Percentiles rank a stretch among this genome's conserved stretches.
Conservation (phyloP, 2,113 vertebrate species). For the Notarius lentiginosus region DNA sequence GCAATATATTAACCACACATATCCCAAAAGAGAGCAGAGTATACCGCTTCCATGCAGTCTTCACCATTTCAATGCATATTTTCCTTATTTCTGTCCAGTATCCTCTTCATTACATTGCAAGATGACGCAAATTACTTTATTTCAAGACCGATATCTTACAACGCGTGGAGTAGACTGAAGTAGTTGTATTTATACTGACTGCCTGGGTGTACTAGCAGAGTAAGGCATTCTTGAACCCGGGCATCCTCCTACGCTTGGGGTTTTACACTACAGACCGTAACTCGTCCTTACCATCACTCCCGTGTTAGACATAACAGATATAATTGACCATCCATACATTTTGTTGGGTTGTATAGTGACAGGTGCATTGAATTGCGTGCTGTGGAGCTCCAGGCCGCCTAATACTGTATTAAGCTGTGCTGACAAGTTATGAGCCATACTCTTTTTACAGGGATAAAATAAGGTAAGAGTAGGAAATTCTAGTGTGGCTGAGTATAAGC, state of each 20-base stretch:
- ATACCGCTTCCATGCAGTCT: conserved; percentile 2
- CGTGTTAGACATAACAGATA: conserved; percentile 79
- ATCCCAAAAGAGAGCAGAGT: conserved; percentile 27
- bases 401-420: conserved; percentile 77
- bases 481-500: neutral
- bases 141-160: conserved; percentile 19
- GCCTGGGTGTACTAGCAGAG: conserved; percentile 75
- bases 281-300: conserved; percentile 82
- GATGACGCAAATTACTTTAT: neutral
- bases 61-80: neutral
- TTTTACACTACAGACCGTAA: conserved; percentile 85
- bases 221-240: conserved; percentile 85
- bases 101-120: neutral
- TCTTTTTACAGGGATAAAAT: neutral
- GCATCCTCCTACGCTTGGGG: conserved; percentile 90
- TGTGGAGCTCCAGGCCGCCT: conserved; percentile 79
- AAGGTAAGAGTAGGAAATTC: neutral
- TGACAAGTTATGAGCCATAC: conserved; percentile 76
- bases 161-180: conserved; percentile 47
- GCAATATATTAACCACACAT: neutral
- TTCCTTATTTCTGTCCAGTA: conserved; percentile 9
- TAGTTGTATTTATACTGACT: conserved; percentile 77
- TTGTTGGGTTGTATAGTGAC: conserved; percentile 91
- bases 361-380: conserved; percentile 99
- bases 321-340: conserved; percentile 94